Evolutionary conservation across 2,888 invertebrate species (phyloP), one percentile per base, ranked within the genome.

Genomic region (Amphipyra berbera): DNA sequence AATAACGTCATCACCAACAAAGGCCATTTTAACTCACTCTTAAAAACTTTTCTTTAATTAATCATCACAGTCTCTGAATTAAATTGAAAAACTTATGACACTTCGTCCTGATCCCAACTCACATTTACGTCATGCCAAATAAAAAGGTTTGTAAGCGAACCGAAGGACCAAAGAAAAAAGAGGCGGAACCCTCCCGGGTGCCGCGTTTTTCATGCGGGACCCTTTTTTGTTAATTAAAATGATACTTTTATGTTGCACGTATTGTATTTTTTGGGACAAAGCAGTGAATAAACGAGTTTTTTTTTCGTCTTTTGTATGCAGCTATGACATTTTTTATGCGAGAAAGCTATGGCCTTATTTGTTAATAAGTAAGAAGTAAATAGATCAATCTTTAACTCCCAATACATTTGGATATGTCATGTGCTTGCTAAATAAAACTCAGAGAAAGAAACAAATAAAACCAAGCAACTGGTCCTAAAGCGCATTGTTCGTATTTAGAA

Each of bases 61-160:
- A 78, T 78, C 78, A 78, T 64, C 38, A 12, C 52, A 61, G 55
- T 42, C 21, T 55, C 62, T 52, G 38, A 61, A 59, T 76, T 61
- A 61, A 61, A 62, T 69, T 69, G 44, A 70, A 76, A 76, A 67
- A 49, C 53, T 68, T 60, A 33, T 49, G 61, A 47, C 61, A 67
- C 41, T 61, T 66, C 54, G 13, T 45, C 53, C 47, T 46, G 49
- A 66, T 59, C 59, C 56, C 53, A 45, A 52, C 57, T 76, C 64
- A 59, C 54, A 65, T 77, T 69, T 67, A 66, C 61, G 76, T 76
- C 68, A 63, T 40, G 65, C 58, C 60, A 53, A 79, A 77, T 73
- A 71, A 75, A 77, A 79, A 77, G 65, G 68, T 40, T 55, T 14
- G 46, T 42, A 62, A 53, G 62, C 55, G 63, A 69, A 66, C 58